Evolutionary conservation across 2,113 vertebrate species (phyloP).

Genomic region (Perognathus longimembris): DNA sequence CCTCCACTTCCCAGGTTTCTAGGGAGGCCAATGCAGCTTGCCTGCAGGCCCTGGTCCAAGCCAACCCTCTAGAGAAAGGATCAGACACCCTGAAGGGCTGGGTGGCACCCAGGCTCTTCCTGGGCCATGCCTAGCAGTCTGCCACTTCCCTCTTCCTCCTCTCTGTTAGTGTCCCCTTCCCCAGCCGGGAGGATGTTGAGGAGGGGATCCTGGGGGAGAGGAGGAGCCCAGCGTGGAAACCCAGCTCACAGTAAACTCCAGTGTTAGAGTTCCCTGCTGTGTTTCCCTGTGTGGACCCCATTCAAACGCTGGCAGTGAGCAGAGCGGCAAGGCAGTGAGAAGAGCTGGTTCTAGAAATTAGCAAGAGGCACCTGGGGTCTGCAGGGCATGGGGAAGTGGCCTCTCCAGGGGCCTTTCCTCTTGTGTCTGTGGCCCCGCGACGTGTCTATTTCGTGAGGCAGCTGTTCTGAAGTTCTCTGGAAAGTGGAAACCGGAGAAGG

Average conservation of each 20-base stretch:
- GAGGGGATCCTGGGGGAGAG: not conserved
- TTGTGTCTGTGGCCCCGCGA: not conserved
- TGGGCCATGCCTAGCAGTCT: not conserved
- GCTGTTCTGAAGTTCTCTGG: not conserved
- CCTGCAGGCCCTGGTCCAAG: not conserved
- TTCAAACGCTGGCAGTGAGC: not conserved
- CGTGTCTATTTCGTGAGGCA: no score
- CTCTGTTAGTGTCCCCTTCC: no score
- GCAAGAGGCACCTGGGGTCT: no score
- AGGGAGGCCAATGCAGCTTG: not conserved
- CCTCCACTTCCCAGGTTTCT: not conserved
- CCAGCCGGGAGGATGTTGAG: not conserved
- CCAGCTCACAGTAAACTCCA: not conserved
- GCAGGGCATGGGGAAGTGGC: not conserved
- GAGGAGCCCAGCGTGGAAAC: not conserved
- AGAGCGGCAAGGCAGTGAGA: not conserved
- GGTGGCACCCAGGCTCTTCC: not conserved
- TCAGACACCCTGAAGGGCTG: not conserved
- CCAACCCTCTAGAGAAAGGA: not conserved
- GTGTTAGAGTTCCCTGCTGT: fast-evolving
- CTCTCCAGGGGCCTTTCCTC: not conserved
- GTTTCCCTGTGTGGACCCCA: not conserved
- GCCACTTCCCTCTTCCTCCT: not conserved
- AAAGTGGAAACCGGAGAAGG: not conserved
- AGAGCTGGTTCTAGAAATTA: no score